Evolutionary conservation across 2,888 invertebrate species (phyloP).

Genomic region (Zaprionus bogoriensis): DNA sequence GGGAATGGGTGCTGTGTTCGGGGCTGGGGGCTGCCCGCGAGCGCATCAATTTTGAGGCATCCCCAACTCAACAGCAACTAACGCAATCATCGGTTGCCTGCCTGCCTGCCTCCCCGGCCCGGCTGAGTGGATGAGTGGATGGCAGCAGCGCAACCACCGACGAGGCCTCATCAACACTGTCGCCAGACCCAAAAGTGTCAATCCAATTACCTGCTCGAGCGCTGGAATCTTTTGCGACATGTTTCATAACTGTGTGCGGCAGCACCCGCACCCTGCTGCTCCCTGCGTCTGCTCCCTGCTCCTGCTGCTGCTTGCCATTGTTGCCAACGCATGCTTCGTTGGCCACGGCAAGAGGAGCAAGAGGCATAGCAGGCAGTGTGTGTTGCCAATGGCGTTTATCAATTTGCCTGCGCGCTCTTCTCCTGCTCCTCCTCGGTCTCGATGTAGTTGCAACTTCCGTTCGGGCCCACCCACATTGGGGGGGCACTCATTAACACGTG

Average conservation of each 20-base stretch:
- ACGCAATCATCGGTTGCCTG: conserved; percentile 73
- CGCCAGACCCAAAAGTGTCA: conserved; percentile 79
- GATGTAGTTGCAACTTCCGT: conserved; percentile 53
- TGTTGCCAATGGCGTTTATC: conserved; percentile 78
- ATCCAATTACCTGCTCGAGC: conserved; percentile 81
- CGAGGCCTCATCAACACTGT: conserved; percentile 71
- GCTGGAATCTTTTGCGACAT: conserved; percentile 80
- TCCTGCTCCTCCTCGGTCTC: not conserved
- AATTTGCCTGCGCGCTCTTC: conserved; percentile 52
- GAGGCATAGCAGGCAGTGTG: conserved; percentile 4
- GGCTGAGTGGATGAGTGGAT: not conserved
- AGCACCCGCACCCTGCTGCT: not conserved
- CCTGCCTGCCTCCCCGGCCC: not conserved
- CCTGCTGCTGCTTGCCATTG: no score
- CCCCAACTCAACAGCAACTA: conserved; percentile 67
- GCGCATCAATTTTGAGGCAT: conserved; percentile 61
- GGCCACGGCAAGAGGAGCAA: no score
- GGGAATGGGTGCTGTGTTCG: no score
- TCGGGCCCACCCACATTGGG: conserved; percentile 69
- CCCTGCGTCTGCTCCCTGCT: conserved; percentile 8
- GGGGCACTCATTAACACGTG: conserved; percentile 75
- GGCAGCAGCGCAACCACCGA: not conserved
- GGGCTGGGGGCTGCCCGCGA: conserved; percentile 54
- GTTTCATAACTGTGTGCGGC: conserved; percentile 66
- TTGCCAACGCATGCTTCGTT: conserved; percentile 61